Conservation (phyloP, 2,113 vertebrate species). For the Rhinogobius similis region DNA sequence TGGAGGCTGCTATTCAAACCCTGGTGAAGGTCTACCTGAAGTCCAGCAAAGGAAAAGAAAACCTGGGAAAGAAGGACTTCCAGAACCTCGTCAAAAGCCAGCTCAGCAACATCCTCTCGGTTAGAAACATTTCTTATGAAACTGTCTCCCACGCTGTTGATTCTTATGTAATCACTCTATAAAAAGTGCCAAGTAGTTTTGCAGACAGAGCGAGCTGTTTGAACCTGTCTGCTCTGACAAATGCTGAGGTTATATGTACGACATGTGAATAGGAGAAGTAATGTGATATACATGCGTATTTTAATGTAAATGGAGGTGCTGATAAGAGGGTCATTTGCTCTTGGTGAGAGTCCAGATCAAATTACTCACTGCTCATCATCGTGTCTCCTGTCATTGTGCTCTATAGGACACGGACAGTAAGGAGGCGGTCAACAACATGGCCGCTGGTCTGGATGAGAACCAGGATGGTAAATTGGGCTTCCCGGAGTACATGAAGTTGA, state of each 20-base stretch:
- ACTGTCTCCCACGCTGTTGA: slow-evolving; percentile 27
- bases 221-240: slow-evolving; percentile 9
- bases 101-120: slow-evolving; percentile 76
- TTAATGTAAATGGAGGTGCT: slow-evolving; percentile 31
- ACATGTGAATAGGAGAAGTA: slow-evolving; percentile 18
- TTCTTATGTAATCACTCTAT: slow-evolving; percentile 27
- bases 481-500: slow-evolving; percentile 77
- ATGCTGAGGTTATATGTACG: slow-evolving; percentile 19
- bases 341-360: slow-evolving; percentile 26
- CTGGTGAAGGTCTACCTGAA: slow-evolving; percentile 76
- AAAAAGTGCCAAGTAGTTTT: slow-evolving; percentile 2
- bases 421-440: slow-evolving; percentile 72
- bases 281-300: slow-evolving; percentile 32
- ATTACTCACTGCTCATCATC: slow-evolving; percentile 25
- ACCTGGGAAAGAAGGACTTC: slow-evolving; percentile 73
- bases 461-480: slow-evolving; percentile 77
- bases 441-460: slow-evolving; percentile 68
- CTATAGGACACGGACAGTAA: slow-evolving; percentile 72
- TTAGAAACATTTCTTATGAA: slow-evolving; percentile 55
- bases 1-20: slow-evolving; percentile 78
- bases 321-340: slow-evolving; percentile 31
- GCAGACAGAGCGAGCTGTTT: neutral
- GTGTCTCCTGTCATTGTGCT: slow-evolving; percentile 31
- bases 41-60: slow-evolving; percentile 74
- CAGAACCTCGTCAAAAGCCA: slow-evolving; percentile 74